Evolutionary conservation across 2,113 vertebrate species (phyloP).

Genomic region (Rousettus leschenaultii): DNA sequence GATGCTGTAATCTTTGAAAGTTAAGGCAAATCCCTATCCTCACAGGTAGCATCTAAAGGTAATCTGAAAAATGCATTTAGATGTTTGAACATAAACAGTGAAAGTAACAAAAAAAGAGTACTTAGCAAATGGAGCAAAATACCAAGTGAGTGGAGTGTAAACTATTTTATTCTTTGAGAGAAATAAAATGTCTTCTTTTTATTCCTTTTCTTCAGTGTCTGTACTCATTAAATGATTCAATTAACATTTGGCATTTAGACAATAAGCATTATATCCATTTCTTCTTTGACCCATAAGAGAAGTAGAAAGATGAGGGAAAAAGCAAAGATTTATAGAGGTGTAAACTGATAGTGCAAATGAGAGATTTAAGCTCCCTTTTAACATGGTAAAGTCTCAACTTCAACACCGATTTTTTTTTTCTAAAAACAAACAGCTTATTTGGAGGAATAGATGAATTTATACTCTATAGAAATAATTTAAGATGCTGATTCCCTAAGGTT

Average conservation of each 20-base stretch:
- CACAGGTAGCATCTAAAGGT: conserved; percentile 9
- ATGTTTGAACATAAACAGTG: conserved; percentile 35
- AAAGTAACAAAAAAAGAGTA: not conserved
- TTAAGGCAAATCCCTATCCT: conserved; percentile 29
- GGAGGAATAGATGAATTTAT: not conserved
- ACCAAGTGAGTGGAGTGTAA: not conserved
- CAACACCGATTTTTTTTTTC: not conserved
- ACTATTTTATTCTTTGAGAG: not conserved
- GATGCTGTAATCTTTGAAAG: conserved; percentile 28
- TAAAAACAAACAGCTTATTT: conserved; percentile 17
- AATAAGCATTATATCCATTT: not conserved
- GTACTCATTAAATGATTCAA: not conserved
- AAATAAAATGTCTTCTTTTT: not conserved
- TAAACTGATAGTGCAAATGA: not conserved
- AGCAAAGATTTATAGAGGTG: not conserved
- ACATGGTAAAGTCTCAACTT: not conserved
- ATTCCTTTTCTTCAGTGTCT: not conserved
- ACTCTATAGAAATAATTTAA: not conserved
- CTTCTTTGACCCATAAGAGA: not conserved
- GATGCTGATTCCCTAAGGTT: not conserved
- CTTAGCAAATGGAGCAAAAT: not conserved
- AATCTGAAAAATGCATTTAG: conserved; percentile 36
- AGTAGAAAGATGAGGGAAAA: not conserved
- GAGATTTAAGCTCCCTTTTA: not conserved
- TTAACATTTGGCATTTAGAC: not conserved